Conservation (phyloP, 2,113 vertebrate species). For the Bubo blakistoni region DNA sequence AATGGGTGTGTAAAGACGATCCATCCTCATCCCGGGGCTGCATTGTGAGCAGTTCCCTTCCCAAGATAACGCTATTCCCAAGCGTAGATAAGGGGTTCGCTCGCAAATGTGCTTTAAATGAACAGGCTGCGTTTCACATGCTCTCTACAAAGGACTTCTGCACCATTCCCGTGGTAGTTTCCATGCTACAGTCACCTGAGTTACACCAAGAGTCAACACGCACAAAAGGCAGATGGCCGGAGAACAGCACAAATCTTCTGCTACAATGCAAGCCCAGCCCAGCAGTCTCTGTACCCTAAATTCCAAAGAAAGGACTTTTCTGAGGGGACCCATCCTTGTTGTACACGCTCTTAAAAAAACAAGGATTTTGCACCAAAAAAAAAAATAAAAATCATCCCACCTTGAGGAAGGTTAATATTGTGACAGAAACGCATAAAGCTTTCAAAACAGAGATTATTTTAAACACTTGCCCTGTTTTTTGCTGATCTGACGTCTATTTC, state of each 20-base stretch:
- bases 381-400: slow-evolving; percentile 5
- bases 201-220: not conserved
- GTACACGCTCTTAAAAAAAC: not conserved
- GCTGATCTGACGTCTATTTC: slow-evolving; percentile 77
- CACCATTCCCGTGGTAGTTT: not conserved
- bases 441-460: slow-evolving; percentile 78
- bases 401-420: slow-evolving; percentile 69
- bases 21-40: not conserved
- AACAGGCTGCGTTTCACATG: fast-evolving
- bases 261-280: not conserved
- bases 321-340: not conserved
- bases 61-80: not conserved
- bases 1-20: fast-evolving
- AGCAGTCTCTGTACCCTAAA: not conserved
- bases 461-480: slow-evolving; percentile 61
- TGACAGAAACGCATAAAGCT: slow-evolving; percentile 68
- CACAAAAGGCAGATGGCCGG: not conserved
- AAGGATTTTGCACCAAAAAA: not conserved
- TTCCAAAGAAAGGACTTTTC: not conserved
- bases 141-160: fast-evolving
- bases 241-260: not conserved
- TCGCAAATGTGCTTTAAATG: not conserved
- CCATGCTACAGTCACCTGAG: not conserved
- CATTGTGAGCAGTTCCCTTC: not conserved
- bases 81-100: fast-evolving